Evolutionary conservation across 2,113 vertebrate species (phyloP), one percentile per base, ranked within the genome.

Genomic region (Ctenodactylus gundi): DNA sequence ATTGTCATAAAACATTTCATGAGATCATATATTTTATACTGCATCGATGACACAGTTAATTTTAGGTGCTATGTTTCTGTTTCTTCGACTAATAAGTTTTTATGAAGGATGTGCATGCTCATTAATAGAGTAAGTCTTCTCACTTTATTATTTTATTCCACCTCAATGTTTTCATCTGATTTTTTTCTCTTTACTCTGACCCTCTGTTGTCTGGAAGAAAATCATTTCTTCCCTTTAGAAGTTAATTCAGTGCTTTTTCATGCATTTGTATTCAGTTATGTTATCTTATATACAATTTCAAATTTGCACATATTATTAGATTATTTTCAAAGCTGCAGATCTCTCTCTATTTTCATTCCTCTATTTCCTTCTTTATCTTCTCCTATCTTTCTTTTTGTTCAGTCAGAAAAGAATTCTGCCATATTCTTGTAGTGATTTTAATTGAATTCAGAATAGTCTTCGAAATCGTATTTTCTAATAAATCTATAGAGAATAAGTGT

Each of bases 391-490:
- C n/a, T 85, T 93, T 67, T 81, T 57, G 41, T 60, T 92, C 65
- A 84, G 76, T 85, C 95, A 60, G 36, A 76, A 94, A 91, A 65
- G n/a, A n/a, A 23, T 67, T 46, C 36, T 15, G 34, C 94, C 49
- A 25, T 76, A 64, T 41, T 60, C 84, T 34, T 91, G 39, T 89
- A 15, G 64, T 87, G 34, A 76, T 81, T 73, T 77, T 86, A 90
- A 96, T 65, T 83, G 39, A 90, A 55, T 55, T 55, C 55, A 92
- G 49, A 11, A 39, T 29, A 65, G 34, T 82, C 55, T 91, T 95
- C 88, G 58, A 77, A 92, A 93, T 93, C 93, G 92, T 65, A 85
- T 93, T 97, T 91, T 86, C 83, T 88, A 49, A 88, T 90, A 77
- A 49, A 60, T 49, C 77, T 36, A 93, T 84, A 89, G 87, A 91